phyloP scores from a whole-genome alignment of 30 jellyfish, hydroid and myxozoan genomes.

The Aurelia aurita region DNA sequence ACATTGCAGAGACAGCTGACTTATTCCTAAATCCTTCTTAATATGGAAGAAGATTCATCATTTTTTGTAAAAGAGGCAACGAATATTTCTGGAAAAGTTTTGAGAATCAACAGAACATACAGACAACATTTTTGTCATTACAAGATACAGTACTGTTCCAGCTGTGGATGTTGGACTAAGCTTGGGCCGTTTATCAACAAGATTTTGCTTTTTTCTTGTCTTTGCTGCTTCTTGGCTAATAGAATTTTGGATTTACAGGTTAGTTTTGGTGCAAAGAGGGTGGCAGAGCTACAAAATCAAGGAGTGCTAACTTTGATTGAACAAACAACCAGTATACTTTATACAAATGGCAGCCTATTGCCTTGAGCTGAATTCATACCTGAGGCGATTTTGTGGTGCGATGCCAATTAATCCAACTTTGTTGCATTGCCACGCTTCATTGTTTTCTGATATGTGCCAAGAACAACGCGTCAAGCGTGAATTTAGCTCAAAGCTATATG shows the following conservation, averaged over 20 bases:
- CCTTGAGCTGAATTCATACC: background rate
- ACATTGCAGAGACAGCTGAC: too few species aligned
- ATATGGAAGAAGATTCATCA: slow-evolving; percentile 34
- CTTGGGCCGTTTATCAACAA: slow-evolving; percentile 8
- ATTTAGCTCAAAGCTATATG: too few species aligned
- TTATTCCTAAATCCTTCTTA: too few species aligned
- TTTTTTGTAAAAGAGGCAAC: background rate
- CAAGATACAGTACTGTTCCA: background rate
- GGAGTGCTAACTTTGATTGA: too few species aligned
- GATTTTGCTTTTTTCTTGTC: background rate
- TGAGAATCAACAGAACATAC: slow-evolving; percentile 8
- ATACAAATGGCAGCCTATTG: background rate
- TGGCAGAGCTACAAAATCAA: too few species aligned
- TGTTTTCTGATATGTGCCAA: too few species aligned
- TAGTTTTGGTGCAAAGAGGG: background rate
- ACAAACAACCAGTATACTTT: too few species aligned
- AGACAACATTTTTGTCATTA: slow-evolving; percentile 11
- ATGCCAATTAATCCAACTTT: too few species aligned
- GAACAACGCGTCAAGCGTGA: too few species aligned
- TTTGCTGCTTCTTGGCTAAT: background rate
- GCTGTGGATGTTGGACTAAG: background rate
- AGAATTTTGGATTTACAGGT: slow-evolving; percentile 16
- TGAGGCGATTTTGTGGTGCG: too few species aligned
- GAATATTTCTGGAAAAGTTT: slow-evolving; percentile 12
- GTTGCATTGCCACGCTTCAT: too few species aligned